Base-by-base conservation (phyloP, 2,888 invertebrate species). In the Napeogenes sylphis region DNA sequence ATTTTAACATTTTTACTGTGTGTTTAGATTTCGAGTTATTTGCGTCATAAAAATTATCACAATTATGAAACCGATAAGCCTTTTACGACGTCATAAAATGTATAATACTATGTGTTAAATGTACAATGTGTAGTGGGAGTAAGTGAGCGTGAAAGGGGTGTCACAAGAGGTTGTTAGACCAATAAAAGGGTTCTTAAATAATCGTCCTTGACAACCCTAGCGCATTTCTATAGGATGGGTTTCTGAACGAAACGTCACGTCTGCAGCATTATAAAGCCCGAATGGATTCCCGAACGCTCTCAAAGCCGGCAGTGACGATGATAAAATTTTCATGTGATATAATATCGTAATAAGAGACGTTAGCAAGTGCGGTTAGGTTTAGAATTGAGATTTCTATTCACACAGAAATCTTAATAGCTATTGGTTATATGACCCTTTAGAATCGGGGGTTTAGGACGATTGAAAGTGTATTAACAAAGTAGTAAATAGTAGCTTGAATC, bases 251-350 rank as follows among this genome's bases (percentile, higher is more conserved):
- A 73, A 73, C 73, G 75, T 76, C 77, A 77, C 74, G 70, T 74
- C 71, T 73, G 69, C 71, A 71, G 71, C 71, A 75, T 80, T 76
- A 81, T 80, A 78, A 81, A 80, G 78, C 78, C 69, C 65, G 67
- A 73, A 70, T 77, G 81, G 83, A 85, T 83, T 79, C 83, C 81
- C 83, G 81, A 80, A 80, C 75, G 76, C 74, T 77, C 64, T 75
- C 78, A 73, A 76, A 77, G 72, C 74, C 61, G 61, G 62, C 59
- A 68, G 70, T 66, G 66, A 67, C 61, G 68, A 71, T 70, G 76
- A 78, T 77, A 75, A 76, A 70, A 75, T 72, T 75, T 75, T 75
- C 75, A 70, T 71, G 67, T 65, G 64, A 63, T 62, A 65, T 61
- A 67, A 64, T 63, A 56, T 65, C 62, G 62, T 64, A 67, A 67